Evolutionary conservation across 2,888 invertebrate genomes (phyloP).

Genomic region (Hofmannophila pseudospretella): DNA sequence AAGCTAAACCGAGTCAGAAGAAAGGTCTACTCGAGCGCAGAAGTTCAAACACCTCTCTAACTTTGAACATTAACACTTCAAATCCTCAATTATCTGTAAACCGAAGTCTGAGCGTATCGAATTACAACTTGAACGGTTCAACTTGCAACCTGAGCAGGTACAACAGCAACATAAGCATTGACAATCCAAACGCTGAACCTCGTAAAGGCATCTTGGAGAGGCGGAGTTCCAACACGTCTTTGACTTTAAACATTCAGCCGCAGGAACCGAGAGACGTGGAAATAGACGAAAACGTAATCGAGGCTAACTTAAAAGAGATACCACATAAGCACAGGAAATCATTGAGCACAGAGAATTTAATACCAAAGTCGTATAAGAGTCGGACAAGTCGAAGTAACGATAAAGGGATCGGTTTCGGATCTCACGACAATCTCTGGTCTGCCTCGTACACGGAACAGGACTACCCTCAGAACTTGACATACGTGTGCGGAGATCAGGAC

Average conservation of each 20-base stretch:
- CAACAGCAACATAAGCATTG: constrained; percentile 70
- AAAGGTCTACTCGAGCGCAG: constrained; percentile 89
- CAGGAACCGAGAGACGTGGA: constrained; percentile 60
- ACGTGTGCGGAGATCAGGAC: constrained; percentile 67
- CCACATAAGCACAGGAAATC: constrained; percentile 74
- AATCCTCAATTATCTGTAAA: constrained; percentile 69
- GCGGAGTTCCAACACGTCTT: constrained; percentile 88
- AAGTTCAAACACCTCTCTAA: constrained; percentile 94
- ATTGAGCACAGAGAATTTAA: constrained; percentile 79
- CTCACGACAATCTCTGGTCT: constrained; percentile 74
- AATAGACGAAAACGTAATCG: constrained; percentile 59
- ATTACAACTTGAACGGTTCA: constrained; percentile 72
- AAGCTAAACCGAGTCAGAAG: constrained; percentile 58
- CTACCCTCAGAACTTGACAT: constrained; percentile 58
- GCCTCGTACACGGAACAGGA: constrained; percentile 59
- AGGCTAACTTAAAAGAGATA: constrained; percentile 51
- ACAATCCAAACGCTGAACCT: constrained; percentile 48
- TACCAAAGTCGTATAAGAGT: constrained; percentile 68
- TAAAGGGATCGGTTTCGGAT: constrained; percentile 57
- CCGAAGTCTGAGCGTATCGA: constrained; percentile 66
- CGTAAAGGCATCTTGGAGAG: constrained; percentile 84
- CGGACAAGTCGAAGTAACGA: constrained; percentile 48
- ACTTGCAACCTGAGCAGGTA: constrained; percentile 68
- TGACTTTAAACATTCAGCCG: constrained; percentile 80
- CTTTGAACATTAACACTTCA: constrained; percentile 81